Conservation (phyloP, 2,113 vertebrate genomes). For the Lonchura striata region DNA sequence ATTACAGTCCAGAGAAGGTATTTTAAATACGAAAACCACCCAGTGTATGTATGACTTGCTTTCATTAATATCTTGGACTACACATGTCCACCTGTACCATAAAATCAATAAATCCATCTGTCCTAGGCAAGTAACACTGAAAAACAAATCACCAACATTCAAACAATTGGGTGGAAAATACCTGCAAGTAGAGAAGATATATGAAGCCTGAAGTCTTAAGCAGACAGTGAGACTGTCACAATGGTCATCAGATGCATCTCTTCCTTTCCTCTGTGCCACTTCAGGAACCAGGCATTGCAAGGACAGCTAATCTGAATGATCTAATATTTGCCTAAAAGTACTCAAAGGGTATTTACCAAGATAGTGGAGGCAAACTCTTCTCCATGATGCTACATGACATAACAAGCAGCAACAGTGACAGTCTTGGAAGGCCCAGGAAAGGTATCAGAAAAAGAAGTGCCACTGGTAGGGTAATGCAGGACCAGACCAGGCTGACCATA, state of each 20-base stretch:
- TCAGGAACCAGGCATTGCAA: neutral
- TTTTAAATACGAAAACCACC: neutral
- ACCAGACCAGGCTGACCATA: neutral
- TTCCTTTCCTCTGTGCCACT: neutral
- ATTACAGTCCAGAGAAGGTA: neutral
- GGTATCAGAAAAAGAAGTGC: neutral
- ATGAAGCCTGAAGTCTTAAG: neutral
- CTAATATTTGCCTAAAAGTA: neutral
- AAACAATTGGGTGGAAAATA: neutral
- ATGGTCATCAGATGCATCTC: neutral
- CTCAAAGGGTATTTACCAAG: neutral
- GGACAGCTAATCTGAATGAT: neutral
- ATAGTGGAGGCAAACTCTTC: neutral
- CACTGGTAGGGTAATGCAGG: neutral
- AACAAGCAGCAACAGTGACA: neutral
- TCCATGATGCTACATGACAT: no score
- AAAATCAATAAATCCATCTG: neutral
- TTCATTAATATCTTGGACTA: neutral
- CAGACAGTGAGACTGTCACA: neutral
- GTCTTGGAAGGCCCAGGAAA: neutral
- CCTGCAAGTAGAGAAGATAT: neutral
- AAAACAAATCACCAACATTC: neutral
- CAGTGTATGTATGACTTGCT: neutral
- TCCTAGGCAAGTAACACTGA: neutral
- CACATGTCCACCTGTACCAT: neutral